phyloP scores from a whole-genome alignment of 2,113 vertebrate species.

The Dunckerocampus dactyliophorus region DNA sequence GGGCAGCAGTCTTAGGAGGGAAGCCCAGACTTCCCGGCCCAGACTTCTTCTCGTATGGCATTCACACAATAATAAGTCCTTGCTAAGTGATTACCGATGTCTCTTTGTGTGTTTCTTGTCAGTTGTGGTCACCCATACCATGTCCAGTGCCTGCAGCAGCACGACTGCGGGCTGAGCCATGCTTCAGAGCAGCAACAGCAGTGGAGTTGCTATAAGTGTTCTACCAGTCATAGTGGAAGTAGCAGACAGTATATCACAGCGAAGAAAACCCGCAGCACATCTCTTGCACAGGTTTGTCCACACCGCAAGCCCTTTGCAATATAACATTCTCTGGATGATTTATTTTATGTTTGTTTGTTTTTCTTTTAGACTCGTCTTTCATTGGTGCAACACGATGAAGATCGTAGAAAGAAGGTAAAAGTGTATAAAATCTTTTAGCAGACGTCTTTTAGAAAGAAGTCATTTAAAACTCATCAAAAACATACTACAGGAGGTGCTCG shows the following conservation, averaged over 20 bases:
- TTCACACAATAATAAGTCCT: not conserved
- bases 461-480: too few relatives aligned
- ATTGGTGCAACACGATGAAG: constrained; percentile 60
- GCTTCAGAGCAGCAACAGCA: constrained; percentile 68
- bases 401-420: constrained; percentile 68
- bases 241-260: constrained; percentile 61
- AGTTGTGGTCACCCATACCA: constrained; percentile 98
- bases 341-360: constrained; percentile 13
- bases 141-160: constrained; percentile 87
- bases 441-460: not conserved
- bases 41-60: too few relatives aligned
- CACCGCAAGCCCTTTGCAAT: too few relatives aligned
- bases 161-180: constrained; percentile 69
- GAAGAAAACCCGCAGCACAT: constrained; percentile 64
- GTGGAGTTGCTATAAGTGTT: constrained; percentile 94
- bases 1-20: too few relatives aligned
- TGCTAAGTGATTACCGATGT: not conserved
- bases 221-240: constrained; percentile 78
- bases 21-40: too few relatives aligned
- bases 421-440: not conserved
- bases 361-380: constrained; percentile 67
- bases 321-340: not conserved
- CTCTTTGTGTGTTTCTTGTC: constrained; percentile 6
- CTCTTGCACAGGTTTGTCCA: constrained; percentile 80
- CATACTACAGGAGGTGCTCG: too few relatives aligned